Evolutionary conservation across 2,888 invertebrate species (phyloP).

Genomic region (Cryptus viduatorius): DNA sequence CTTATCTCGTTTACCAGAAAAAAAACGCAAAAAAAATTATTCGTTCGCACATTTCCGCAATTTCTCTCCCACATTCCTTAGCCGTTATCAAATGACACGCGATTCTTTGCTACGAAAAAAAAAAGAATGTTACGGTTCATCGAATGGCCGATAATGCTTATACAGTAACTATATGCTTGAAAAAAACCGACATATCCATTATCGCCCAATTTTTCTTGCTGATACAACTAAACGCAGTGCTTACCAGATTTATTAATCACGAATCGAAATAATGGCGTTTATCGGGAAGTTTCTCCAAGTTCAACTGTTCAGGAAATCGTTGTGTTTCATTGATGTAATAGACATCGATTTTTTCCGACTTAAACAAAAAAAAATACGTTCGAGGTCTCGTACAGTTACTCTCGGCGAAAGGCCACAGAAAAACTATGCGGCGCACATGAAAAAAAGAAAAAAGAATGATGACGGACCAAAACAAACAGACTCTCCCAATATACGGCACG

Average conservation of each 20-base stretch:
- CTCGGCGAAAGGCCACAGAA: not conserved
- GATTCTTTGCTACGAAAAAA: not conserved
- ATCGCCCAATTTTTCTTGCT: not conserved
- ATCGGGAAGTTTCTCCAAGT: not conserved
- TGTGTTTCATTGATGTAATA: not conserved
- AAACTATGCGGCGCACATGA: not conserved
- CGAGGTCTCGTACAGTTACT: constrained; percentile 1
- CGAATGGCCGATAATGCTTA: not conserved
- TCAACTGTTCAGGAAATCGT: no score
- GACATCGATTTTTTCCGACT: not conserved
- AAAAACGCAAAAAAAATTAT: not conserved
- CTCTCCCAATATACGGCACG: constrained; percentile 52
- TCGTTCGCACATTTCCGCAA: not conserved
- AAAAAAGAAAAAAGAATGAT: constrained; percentile 3
- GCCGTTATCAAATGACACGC: not conserved
- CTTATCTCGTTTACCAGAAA: not conserved
- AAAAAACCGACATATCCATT: not conserved
- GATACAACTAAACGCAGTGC: not conserved
- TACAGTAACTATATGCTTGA: not conserved
- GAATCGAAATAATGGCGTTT: not conserved
- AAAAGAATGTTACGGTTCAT: constrained; percentile 2
- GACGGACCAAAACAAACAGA: constrained; percentile 11
- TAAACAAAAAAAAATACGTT: not conserved
- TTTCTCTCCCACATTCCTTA: not conserved
- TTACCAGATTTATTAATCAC: not conserved